Evolutionary conservation across 2,113 vertebrate species (phyloP).

Genomic region (Choloepus hoffmanni): DNA sequence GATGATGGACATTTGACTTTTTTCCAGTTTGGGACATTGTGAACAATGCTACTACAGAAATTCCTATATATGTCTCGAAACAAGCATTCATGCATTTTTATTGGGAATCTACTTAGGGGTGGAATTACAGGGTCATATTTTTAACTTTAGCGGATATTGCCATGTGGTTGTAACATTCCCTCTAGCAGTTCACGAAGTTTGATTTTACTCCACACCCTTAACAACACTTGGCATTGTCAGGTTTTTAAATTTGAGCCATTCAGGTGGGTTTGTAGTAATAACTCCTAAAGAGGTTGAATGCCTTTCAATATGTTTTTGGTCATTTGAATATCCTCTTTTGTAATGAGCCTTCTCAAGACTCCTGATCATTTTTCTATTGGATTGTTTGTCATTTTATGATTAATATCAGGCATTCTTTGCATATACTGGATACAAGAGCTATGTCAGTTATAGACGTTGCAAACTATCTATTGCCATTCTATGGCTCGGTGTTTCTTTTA

Average conservation of each 20-base stretch:
- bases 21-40: neutral
- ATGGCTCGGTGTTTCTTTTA: neutral
- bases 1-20: neutral
- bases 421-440: neutral
- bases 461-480: neutral
- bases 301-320: neutral
- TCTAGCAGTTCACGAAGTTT: neutral
- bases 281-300: neutral
- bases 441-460: neutral
- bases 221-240: neutral
- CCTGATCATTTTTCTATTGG: neutral
- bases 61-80: neutral
- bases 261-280: neutral
- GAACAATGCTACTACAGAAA: neutral
- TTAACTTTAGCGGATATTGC: neutral
- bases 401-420: neutral
- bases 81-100: neutral
- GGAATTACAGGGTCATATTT: neutral
- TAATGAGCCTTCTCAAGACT: neutral
- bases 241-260: neutral
- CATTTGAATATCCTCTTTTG: neutral
- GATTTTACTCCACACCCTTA: neutral
- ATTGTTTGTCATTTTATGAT: neutral
- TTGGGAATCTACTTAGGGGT: neutral
- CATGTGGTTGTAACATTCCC: neutral